phyloP scores from a whole-genome alignment of 2,888 invertebrate species.

The Eudemis profundana region DNA sequence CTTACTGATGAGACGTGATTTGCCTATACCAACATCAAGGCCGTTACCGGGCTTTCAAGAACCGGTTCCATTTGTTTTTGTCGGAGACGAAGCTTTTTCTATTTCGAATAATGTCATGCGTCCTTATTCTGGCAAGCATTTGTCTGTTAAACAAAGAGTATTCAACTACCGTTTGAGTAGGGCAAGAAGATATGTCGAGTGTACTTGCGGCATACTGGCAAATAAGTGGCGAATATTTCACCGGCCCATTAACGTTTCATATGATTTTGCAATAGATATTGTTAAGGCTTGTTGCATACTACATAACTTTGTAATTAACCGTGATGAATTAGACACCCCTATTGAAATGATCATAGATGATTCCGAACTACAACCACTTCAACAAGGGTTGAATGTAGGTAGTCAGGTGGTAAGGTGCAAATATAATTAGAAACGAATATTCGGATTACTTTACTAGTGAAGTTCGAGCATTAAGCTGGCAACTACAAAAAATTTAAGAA shows the following conservation, averaged over 20 bases:
- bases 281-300: slow-evolving; percentile 7
- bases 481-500: slow-evolving; percentile 38
- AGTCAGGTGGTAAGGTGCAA: slow-evolving; percentile 39
- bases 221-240: slow-evolving; percentile 28
- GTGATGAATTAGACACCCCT: slow-evolving; percentile 40
- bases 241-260: slow-evolving; percentile 34
- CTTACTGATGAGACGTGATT: slow-evolving; percentile 29
- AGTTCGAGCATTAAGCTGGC: slow-evolving; percentile 33
- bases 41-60: slow-evolving; percentile 44
- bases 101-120: slow-evolving; percentile 24
- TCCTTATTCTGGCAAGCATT: slow-evolving; percentile 44
- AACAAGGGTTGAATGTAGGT: background rate
- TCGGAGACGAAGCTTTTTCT: slow-evolving; percentile 46
- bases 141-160: slow-evolving; percentile 38
- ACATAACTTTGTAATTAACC: slow-evolving; percentile 42
- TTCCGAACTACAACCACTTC: slow-evolving; percentile 41
- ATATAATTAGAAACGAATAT: slow-evolving; percentile 43
- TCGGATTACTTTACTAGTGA: slow-evolving; percentile 46
- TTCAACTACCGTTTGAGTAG: slow-evolving; percentile 42
- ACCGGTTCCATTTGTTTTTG: slow-evolving; percentile 45
- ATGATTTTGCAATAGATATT: slow-evolving; percentile 43
- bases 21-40: slow-evolving; percentile 45
- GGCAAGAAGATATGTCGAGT: slow-evolving; percentile 44
- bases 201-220: slow-evolving; percentile 45
- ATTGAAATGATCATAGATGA: slow-evolving; percentile 43